Evolutionary conservation across 35 echinoderm and acorn worm species (phyloP).

Genomic region (Apostichopus californicus): DNA sequence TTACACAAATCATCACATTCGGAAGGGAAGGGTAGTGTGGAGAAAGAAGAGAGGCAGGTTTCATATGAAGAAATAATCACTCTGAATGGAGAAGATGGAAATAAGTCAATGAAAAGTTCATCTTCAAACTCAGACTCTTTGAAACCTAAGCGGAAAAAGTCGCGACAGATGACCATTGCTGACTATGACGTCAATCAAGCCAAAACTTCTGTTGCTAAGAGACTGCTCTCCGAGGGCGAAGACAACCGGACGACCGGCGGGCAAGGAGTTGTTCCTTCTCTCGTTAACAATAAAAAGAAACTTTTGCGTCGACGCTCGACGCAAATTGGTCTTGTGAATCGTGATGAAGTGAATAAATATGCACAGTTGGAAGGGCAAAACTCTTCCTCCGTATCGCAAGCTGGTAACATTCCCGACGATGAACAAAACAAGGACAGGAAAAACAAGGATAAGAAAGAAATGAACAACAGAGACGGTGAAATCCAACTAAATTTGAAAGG

Average conservation of each 20-base stretch:
- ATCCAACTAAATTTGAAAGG: constrained; percentile 40
- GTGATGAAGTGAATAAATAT: constrained; percentile 53
- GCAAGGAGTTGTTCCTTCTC: no score
- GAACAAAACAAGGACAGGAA: not conserved
- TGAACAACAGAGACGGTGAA: constrained; percentile 9
- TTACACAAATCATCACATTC: not conserved
- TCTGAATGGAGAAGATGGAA: not conserved
- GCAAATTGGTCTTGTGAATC: constrained; percentile 55
- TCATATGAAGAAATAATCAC: constrained; percentile 3
- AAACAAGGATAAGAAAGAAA: not conserved
- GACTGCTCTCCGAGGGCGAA: constrained; percentile 25
- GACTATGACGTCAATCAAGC: constrained; percentile 60
- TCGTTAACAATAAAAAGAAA: constrained; percentile 4
- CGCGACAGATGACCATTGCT: constrained; percentile 40
- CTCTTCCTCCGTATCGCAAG: not conserved
- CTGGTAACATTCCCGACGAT: not conserved
- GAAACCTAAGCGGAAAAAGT: constrained; percentile 22
- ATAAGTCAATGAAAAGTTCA: not conserved
- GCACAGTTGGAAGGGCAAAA: not conserved
- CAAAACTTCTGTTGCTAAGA: constrained; percentile 47
- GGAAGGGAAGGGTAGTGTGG: not conserved
- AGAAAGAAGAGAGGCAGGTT: not conserved
- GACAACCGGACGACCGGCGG: not conserved
- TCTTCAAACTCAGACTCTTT: not conserved
- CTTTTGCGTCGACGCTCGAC: constrained; percentile 44